Base-by-base conservation (phyloP, 2,888 invertebrate species). In the Noctua comes region DNA sequence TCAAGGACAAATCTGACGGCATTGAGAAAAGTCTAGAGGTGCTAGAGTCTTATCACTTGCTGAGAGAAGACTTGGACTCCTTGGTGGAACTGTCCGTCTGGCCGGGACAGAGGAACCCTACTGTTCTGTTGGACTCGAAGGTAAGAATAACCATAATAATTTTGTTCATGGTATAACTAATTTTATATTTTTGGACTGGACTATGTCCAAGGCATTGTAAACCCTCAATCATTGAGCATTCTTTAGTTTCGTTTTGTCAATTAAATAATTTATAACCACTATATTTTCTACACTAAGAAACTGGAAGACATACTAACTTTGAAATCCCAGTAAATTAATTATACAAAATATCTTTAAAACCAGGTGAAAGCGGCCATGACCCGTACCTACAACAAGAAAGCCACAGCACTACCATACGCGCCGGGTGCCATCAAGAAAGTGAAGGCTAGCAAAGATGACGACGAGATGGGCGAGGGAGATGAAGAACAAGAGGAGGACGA, bases 301-400 rank as follows among this genome's bases (percentile, higher is more conserved):
- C 31, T 27, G 13, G 11, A 57, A 57, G 11, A 57, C n/a, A 36
- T 31, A 31, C 4, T 36, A 36, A 36, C 24, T 54, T 54, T 54
- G 10, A 54, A 24, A 54, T 54, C 10, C 24, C 54, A 54, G 11
- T 54, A 11, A n/a, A 54, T 13, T 43, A 10, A 43, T 43, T 43
- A 13, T 59, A 27, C 31, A 46, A 78, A 79, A 40, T 40, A 1
- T 0, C 16, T 3, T 3, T 21, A 73, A 59, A 73, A 6, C 11
- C 73, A 98, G 98, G 98, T 99, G 0, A 99, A 99, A 97, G 98
- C 99, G 0, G 99, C 99, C 0, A 98, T 99, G 93, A 99, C 99
- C 0, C 97, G 99, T 65, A 97, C 98, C 0, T 99, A 99, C 94
- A 99, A 99, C 94, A 99, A 99, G 94, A 98, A 98, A 85, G 97